A percentile compares a stretch with the other conserved stretches of the same genome.
Evolutionary conservation across 2,888 invertebrate species (phyloP).

Genomic region (Dolichopus griseipennis): DNA sequence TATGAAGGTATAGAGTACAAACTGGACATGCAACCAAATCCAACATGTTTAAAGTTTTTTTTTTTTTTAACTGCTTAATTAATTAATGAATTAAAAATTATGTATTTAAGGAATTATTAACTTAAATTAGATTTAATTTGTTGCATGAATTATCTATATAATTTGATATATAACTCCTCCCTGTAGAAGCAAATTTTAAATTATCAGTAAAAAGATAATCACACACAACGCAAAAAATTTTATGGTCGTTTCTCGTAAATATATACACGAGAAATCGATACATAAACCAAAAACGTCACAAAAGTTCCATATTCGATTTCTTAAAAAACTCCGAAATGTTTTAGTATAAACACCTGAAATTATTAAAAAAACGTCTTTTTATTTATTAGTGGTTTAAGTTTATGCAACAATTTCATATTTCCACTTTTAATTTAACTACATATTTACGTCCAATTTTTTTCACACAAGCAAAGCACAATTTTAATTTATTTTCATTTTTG

Average conservation of each 20-base stretch:
- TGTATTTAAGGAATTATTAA: not conserved
- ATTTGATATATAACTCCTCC: not conserved
- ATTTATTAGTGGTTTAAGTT: not conserved
- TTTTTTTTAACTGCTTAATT: not conserved
- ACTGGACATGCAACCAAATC: conserved; percentile 63
- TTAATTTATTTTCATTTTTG: not conserved
- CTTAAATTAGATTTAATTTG: not conserved
- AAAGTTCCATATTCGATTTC: not conserved
- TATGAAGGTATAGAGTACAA: conserved; percentile 72
- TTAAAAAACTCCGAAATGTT: not conserved
- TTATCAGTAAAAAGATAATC: conserved; percentile 2
- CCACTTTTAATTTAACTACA: not conserved
- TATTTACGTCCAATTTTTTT: not conserved
- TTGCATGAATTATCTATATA: not conserved
- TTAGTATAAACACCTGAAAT: conserved; percentile 6
- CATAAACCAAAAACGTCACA: conserved; percentile 4
- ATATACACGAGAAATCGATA: conserved; percentile 4
- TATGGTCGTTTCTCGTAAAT: not conserved
- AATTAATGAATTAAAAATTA: too few species aligned
- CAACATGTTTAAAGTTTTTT: conserved; percentile 22
- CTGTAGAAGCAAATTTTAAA: not conserved
- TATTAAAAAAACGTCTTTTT: not conserved
- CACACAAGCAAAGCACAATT: not conserved
- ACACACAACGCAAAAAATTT: not conserved
- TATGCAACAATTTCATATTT: conserved; percentile 3